Evolutionary conservation across 2,797 vertebrate genomes (phyloP).

Genomic region (Sebastes itinus): DNA sequence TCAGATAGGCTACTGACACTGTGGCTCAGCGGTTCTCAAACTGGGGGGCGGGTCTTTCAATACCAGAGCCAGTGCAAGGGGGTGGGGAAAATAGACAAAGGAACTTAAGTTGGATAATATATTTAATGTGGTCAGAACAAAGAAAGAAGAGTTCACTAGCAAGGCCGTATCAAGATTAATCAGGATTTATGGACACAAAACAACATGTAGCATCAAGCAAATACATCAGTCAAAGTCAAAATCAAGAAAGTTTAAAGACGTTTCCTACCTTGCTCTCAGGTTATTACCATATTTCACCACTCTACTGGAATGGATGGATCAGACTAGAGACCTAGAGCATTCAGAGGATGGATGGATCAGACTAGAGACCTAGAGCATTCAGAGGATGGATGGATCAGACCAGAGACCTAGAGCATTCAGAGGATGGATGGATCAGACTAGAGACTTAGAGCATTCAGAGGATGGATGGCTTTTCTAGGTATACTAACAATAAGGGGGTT

Average conservation of each 20-base stretch:
- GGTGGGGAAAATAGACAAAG: not conserved
- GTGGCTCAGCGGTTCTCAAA: not conserved
- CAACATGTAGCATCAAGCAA: not conserved
- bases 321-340: not conserved
- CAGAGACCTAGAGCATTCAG: not conserved
- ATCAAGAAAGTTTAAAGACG: not conserved
- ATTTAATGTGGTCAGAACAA: not conserved
- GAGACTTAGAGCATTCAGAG: not conserved
- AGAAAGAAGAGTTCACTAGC: not conserved
- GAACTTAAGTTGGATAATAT: not conserved
- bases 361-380: not conserved
- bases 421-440: no score
- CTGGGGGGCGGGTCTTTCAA: not conserved
- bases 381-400: no score
- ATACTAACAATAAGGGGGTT: no score
- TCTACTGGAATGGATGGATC: no score
- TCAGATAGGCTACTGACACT: not conserved
- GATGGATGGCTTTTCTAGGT: no score
- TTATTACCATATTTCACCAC: not conserved
- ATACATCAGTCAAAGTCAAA: not conserved
- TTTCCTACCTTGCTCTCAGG: not conserved
- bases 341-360: no score
- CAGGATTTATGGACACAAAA: not conserved
- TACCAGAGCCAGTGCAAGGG: not conserved
- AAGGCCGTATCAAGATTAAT: no score